phyloP scores from a whole-genome alignment of 2,888 invertebrate species.

The Dioctria rufipes region DNA sequence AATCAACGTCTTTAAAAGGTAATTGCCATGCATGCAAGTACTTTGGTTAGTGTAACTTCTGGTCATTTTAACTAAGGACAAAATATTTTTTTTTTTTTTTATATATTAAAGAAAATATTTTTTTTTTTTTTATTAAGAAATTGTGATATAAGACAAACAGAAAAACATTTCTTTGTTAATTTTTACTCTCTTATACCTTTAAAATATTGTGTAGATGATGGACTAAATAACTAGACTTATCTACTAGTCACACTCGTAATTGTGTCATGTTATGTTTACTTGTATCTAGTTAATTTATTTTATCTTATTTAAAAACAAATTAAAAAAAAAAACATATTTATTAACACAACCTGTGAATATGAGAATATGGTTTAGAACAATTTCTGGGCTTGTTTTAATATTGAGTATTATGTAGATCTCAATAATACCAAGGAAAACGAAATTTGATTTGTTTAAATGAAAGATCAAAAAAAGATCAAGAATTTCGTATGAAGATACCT shows the following conservation, averaged over 20 bases:
- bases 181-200: background rate
- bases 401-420: no score
- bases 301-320: slow-evolving; percentile 14
- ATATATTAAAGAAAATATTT: background rate
- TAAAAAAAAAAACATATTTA: background rate
- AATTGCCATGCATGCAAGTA: slow-evolving; percentile 27
- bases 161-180: slow-evolving; percentile 29
- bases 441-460: no score
- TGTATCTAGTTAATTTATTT: slow-evolving; percentile 27
- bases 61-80: slow-evolving; percentile 34
- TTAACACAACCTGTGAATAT: slow-evolving; percentile 23
- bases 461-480: no score
- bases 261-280: slow-evolving; percentile 13
- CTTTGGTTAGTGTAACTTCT: slow-evolving; percentile 35
- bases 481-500: no score
- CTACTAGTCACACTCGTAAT: slow-evolving; percentile 36
- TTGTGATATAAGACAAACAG: slow-evolving; percentile 51
- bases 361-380: background rate
- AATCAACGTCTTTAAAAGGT: slow-evolving; percentile 6
- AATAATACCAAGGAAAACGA: no score
- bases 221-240: background rate
- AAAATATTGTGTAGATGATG: background rate
- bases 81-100: slow-evolving; percentile 33
- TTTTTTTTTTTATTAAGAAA: slow-evolving; percentile 4
- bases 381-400: no score